Percentiles rank a stretch among this genome's conserved stretches.
These are phyloP conservation scores for Euschistus heros DNA, from an alignment of 1,140 invertebrate species.

Conservation along the genomic window DNA sequence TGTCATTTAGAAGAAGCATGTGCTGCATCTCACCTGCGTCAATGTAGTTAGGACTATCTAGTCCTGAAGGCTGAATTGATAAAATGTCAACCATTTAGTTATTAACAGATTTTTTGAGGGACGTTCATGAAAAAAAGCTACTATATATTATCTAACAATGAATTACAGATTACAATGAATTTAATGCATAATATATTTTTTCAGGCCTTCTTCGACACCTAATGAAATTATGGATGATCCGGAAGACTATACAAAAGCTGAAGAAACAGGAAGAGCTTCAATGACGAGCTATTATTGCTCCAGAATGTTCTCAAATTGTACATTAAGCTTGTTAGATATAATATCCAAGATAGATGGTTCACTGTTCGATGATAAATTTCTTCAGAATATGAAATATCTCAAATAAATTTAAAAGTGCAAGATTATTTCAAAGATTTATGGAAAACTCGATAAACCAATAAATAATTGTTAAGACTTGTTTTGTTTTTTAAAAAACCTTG, in stretches of 20 bases:
- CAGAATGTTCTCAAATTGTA: conserved; percentile 37
- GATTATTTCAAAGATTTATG: no score
- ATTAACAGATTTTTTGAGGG: not conserved
- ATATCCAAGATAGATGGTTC: conserved; percentile 9
- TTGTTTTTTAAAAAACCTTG: no score
- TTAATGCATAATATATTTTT: conserved; percentile 10
- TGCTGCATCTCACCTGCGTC: not conserved
- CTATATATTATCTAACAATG: not conserved
- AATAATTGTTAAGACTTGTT: no score
- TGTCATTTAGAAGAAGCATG: no score
- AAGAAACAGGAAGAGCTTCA: conserved; percentile 44
- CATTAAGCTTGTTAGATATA: conserved; percentile 24
- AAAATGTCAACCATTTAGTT: not conserved
- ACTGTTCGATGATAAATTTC: not conserved
- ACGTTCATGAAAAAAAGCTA: not conserved
- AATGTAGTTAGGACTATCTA: not conserved
- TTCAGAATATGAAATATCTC: not conserved
- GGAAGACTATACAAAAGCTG: conserved; percentile 56
- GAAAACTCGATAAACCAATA: no score
- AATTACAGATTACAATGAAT: not conserved
- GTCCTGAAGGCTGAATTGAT: not conserved
- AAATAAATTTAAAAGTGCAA: not conserved
- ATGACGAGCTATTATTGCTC: conserved; percentile 29
- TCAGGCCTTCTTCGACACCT: conserved; percentile 39
- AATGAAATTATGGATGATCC: conserved; percentile 35